Percentiles rank a stretch among this genome's conserved stretches.
These are phyloP conservation scores for Drosophila saltans DNA, from an alignment of 1,140 invertebrate genomes.

Conservation along the genomic window DNA sequence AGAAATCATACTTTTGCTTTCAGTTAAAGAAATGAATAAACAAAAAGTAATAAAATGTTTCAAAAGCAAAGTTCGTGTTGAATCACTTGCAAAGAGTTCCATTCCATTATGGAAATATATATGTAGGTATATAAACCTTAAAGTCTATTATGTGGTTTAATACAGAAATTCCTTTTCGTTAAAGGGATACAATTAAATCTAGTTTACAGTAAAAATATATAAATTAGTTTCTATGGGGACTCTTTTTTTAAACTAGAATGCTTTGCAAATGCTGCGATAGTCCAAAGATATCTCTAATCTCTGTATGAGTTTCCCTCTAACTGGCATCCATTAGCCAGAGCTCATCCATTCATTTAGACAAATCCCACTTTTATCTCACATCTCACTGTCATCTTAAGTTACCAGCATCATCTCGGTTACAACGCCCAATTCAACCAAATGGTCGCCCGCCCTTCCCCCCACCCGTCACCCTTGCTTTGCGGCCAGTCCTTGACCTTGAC, in stretches of 20 bases:
- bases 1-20: too few relatives aligned
- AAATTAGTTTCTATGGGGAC: too few relatives aligned
- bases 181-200: too few relatives aligned
- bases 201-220: not conserved
- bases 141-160: too few relatives aligned
- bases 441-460: not conserved
- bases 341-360: conserved; percentile 2
- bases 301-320: not conserved
- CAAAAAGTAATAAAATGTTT: not conserved
- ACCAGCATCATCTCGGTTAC: conserved; percentile 9
- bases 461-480: conserved; percentile 14
- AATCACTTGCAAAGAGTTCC: too few relatives aligned
- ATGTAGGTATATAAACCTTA: too few relatives aligned
- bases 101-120: too few relatives aligned
- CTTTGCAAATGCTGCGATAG: not conserved
- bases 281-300: not conserved
- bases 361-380: conserved; percentile 8
- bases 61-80: not conserved
- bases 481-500: conserved; percentile 50
- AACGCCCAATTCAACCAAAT: too few relatives aligned
- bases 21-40: not conserved
- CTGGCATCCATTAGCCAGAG: conserved; percentile 3
- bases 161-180: too few relatives aligned
- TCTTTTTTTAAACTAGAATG: too few relatives aligned
- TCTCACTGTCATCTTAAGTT: conserved; percentile 9